Conservation (phyloP, 2,888 invertebrate genomes). For the Cyaniris semiargus region DNA sequence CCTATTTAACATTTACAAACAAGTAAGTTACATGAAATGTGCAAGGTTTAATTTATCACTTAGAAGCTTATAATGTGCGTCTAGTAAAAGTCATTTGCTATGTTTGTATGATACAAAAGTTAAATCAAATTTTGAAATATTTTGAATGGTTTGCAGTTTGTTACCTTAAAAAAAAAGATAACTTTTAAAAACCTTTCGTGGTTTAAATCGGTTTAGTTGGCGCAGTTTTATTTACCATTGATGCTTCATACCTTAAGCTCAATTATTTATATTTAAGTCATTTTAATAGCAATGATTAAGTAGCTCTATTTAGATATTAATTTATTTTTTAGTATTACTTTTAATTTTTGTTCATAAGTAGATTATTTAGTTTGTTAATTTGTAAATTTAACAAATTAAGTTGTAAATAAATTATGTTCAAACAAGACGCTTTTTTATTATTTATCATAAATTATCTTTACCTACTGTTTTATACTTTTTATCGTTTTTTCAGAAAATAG, state of each 20-base stretch:
- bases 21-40: conserved; percentile 1
- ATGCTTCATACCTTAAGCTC: not conserved
- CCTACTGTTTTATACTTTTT: no score
- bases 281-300: no score
- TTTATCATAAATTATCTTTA: not conserved
- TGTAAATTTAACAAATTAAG: no score
- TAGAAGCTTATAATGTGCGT: not conserved
- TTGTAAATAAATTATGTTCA: not conserved
- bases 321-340: not conserved
- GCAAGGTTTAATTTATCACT: not conserved
- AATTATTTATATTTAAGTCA: not conserved
- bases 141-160: no score
- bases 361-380: not conserved
- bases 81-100: not conserved
- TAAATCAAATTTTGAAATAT: not conserved
- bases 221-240: not conserved
- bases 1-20: not conserved
- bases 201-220: no score
- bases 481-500: no score
- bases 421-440: not conserved
- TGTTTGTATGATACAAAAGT: not conserved
- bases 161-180: no score
- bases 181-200: no score
- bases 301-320: not conserved
- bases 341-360: not conserved